These are phyloP conservation scores for Antrozous pallidus DNA, from an alignment of 2,797 vertebrate genomes.

Conservation along the genomic window DNA sequence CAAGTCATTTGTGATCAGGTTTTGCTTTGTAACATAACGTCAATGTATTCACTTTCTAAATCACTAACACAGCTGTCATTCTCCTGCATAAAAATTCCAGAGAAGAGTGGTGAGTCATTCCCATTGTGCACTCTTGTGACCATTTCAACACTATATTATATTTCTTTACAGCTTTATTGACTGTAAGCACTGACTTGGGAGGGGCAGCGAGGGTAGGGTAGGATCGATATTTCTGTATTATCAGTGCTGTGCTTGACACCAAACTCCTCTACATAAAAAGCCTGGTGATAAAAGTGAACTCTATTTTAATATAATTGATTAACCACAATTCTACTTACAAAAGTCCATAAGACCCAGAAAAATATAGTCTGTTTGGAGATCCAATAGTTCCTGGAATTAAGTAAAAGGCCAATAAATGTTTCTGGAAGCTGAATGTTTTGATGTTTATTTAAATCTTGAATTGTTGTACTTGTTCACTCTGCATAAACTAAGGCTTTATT, in stretches of 20 bases:
- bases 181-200: background rate
- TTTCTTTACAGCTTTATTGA: background rate
- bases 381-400: background rate
- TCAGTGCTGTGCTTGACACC: background rate
- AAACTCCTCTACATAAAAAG: background rate
- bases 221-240: background rate
- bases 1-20: background rate
- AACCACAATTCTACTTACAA: background rate
- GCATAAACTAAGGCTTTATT: background rate
- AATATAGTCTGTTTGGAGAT: background rate
- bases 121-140: background rate
- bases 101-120: background rate
- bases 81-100: background rate
- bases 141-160: background rate
- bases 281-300: background rate
- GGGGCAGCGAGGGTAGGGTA: fast-evolving
- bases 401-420: background rate
- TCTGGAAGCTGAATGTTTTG: background rate
- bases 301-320: background rate
- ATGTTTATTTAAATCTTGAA: background rate
- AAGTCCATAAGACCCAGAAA: background rate
- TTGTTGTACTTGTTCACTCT: background rate
- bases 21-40: background rate
- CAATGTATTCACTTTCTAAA: background rate
- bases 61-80: background rate